A percentile compares a stretch with the other conserved stretches of the same genome.
Conservation (phyloP, 2,113 vertebrate genomes). For the Sclerurus mexicanus region DNA sequence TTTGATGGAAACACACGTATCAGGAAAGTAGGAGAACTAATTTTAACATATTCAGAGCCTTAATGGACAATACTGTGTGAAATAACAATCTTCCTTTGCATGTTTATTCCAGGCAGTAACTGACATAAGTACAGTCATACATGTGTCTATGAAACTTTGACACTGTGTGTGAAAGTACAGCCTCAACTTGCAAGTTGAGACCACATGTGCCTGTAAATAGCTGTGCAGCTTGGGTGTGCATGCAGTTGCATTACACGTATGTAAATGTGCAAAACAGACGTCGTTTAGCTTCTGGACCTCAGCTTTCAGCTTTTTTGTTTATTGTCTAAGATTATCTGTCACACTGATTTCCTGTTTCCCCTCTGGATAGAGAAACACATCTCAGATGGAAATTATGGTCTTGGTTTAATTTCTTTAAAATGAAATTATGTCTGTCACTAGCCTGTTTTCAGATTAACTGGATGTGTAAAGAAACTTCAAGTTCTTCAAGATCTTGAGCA, state of each 20-base stretch:
- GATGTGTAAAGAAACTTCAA: not conserved
- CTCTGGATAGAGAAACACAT: not conserved
- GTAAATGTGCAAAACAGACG: fast-evolving
- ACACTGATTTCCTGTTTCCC: not conserved
- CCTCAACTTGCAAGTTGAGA: not conserved
- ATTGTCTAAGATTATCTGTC: not conserved
- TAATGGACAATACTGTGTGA: not conserved
- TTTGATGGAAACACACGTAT: not conserved
- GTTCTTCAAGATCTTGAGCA: not conserved
- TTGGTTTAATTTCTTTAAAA: not conserved
- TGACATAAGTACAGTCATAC: not conserved
- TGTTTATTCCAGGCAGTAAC: not conserved
- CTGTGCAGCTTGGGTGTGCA: not conserved
- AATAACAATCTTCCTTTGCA: not conserved
- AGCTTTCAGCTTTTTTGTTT: not conserved
- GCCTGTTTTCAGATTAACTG: not conserved
- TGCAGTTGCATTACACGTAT: not conserved
- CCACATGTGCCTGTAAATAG: not conserved
- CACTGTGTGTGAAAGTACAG: not conserved
- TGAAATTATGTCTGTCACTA: not conserved
- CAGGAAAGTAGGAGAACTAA: not conserved
- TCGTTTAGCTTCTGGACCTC: not conserved
- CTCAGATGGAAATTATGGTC: not conserved
- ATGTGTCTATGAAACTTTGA: not conserved
- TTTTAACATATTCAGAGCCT: not conserved